Evolutionary conservation across 2,797 vertebrate genomes (phyloP), one percentile per base, ranked within the genome.

Genomic region (Sebastes oblongus): DNA sequence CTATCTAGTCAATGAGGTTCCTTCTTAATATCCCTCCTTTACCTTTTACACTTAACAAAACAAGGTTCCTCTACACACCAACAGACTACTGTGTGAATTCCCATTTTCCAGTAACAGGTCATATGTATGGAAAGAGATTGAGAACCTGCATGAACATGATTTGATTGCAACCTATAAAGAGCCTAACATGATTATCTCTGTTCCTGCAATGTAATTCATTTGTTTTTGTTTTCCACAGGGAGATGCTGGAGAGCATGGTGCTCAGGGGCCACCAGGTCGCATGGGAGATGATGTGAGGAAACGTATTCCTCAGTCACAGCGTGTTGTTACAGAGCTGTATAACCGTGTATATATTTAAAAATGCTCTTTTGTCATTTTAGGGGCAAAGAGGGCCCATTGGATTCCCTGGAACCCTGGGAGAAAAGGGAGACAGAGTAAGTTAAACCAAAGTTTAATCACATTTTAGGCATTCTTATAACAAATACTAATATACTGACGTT

Each of bases 371-470:
- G 20, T 87, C 12, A 2, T 70, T 79, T 34, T 60, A 96, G 96
- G 96, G 96, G n/a, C 93, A 94, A 91, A 91, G 95, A 88, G 96
- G 96, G 9, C 86, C 94, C 0, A 94, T 95, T n/a, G 96, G 96
- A 60, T 87, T 94, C 50, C 80, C 94, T 39, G 96, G 96, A 75
- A 54, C 82, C 1, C 0, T 42, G 0, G 96, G 96, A 78, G 96
- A 96, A 60, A 96, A 96, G 71, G 96, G 96, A 87, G 96, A 96
- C 86, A 90, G 70, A 87, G 96, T 96, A 84, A 78, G 94, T 88
- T 54, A 46, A 61, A 65, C 1, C 64, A 12, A 8, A 25, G 9
- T 12, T 32, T 29, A 3, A n/a, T 55, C 7, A 50, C 6, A 64
- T 42, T 13, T 42, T 55, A 13, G 42, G 3, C 3, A 14, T 18